Conservation (phyloP, 2,113 vertebrate genomes). For the Chamaea fasciata region DNA sequence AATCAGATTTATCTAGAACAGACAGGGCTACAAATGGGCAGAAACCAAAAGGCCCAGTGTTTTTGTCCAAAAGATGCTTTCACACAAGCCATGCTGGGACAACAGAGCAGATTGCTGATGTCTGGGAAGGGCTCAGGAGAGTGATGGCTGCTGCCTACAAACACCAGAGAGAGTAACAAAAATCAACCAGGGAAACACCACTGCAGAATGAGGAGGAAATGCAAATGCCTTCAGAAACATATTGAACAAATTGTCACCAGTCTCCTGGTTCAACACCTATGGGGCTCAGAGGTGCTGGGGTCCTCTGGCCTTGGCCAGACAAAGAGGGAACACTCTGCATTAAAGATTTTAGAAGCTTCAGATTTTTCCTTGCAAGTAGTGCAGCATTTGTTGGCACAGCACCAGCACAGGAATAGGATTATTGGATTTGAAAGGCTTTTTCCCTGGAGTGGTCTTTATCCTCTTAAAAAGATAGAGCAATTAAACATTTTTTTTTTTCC, state of each 20-base stretch:
- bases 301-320: background rate
- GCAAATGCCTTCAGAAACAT: background rate
- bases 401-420: background rate
- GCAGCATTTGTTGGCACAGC: background rate
- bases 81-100: background rate
- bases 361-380: background rate
- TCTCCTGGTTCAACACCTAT: background rate
- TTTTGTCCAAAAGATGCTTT: background rate
- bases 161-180: background rate
- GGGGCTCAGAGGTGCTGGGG: background rate
- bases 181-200: background rate
- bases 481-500: background rate
- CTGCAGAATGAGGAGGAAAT: background rate
- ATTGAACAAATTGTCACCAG: background rate
- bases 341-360: background rate
- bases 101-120: background rate
- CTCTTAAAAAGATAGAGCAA: conserved; percentile 54
- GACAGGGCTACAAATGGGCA: background rate
- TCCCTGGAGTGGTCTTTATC: conserved; percentile 42
- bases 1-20: background rate
- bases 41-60: background rate
- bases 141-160: background rate
- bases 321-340: background rate
- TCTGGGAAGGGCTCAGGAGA: background rate
- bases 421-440: conserved; percentile 47